These are phyloP conservation scores for Centropristis striata DNA, from an alignment of 2,113 vertebrate species.

Conservation along the genomic window DNA sequence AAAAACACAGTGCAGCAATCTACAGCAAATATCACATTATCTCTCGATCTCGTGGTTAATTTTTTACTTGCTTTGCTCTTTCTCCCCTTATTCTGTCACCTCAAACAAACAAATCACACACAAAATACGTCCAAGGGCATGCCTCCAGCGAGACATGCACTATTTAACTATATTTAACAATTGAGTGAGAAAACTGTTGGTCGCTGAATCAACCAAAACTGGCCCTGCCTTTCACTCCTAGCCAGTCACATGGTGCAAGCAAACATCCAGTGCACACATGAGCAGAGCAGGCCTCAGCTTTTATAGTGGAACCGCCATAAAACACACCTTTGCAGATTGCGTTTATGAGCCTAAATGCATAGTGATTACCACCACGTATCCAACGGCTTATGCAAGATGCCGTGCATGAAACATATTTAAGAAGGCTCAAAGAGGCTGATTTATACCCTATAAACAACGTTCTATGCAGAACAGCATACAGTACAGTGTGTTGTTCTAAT, in stretches of 20 bases:
- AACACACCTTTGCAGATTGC: slow-evolving; percentile 47
- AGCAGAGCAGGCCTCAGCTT: neutral
- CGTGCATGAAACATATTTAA: slow-evolving; percentile 18
- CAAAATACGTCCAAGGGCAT: slow-evolving; percentile 18
- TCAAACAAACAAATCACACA: slow-evolving; percentile 1
- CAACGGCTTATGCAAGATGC: slow-evolving; percentile 25
- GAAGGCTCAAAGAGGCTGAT: slow-evolving; percentile 33
- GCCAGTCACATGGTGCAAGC: slow-evolving; percentile 24
- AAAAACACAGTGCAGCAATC: slow-evolving; percentile 18
- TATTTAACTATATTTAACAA: slow-evolving; percentile 55
- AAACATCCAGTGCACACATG: slow-evolving; percentile 5
- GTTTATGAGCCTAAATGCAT: slow-evolving; percentile 36
- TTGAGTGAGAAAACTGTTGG: slow-evolving; percentile 35
- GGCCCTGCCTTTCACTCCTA: slow-evolving; percentile 7
- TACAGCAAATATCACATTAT: slow-evolving; percentile 46
- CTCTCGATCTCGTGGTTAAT: slow-evolving; percentile 12
- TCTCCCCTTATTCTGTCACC: slow-evolving; percentile 35
- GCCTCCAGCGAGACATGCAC: slow-evolving; percentile 18
- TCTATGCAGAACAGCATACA: slow-evolving; percentile 31
- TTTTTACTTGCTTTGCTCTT: slow-evolving; percentile 5
- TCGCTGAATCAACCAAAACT: slow-evolving; percentile 16
- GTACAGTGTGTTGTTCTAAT: slow-evolving; percentile 41
- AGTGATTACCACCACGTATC: slow-evolving; percentile 38
- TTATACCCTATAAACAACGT: slow-evolving; percentile 19
- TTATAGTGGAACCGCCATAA: slow-evolving; percentile 12